Percentiles rank a stretch among this genome's conserved stretches.
These are phyloP conservation scores for Chionoecetes opilio DNA, from an alignment of 1,140 invertebrate genomes.

Conservation along the genomic window DNA sequence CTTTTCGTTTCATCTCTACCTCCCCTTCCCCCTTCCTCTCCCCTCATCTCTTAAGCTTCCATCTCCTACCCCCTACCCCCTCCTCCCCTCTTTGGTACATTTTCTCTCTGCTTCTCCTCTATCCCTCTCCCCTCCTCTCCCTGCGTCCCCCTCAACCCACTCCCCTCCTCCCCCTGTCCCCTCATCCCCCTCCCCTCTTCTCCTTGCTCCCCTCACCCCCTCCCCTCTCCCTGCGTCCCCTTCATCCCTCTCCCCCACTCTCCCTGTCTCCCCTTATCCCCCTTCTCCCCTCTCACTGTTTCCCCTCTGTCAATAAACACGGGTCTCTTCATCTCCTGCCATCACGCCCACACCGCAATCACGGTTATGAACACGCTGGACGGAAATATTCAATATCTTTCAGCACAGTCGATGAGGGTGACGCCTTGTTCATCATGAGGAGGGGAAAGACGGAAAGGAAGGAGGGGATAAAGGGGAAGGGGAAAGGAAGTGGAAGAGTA, in stretches of 20 bases:
- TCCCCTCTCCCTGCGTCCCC: background rate
- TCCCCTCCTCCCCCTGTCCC: background rate
- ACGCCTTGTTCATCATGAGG: background rate
- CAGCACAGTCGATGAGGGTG: background rate
- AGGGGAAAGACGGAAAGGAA: too few relatives aligned
- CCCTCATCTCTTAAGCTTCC: background rate
- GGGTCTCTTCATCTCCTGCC: background rate
- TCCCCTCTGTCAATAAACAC: background rate
- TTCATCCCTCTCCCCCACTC: background rate
- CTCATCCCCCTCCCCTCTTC: background rate
- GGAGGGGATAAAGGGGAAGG: too few relatives aligned
- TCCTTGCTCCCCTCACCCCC: background rate
- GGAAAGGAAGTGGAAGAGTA: too few relatives aligned
- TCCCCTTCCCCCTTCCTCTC: background rate
- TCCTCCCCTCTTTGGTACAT: background rate
- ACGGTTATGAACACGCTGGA: background rate
- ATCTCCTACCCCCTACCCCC: background rate
- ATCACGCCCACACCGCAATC: background rate
- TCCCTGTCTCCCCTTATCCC: too few relatives aligned
- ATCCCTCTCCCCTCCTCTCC: background rate
- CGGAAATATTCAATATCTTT: constrained; percentile 6
- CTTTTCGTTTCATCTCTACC: background rate
- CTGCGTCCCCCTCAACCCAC: background rate
- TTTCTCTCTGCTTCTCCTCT: background rate
- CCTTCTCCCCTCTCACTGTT: background rate